These are phyloP conservation scores for Sardinella longiceps DNA, from an alignment of 2,797 vertebrate genomes.

Conservation along the genomic window DNA sequence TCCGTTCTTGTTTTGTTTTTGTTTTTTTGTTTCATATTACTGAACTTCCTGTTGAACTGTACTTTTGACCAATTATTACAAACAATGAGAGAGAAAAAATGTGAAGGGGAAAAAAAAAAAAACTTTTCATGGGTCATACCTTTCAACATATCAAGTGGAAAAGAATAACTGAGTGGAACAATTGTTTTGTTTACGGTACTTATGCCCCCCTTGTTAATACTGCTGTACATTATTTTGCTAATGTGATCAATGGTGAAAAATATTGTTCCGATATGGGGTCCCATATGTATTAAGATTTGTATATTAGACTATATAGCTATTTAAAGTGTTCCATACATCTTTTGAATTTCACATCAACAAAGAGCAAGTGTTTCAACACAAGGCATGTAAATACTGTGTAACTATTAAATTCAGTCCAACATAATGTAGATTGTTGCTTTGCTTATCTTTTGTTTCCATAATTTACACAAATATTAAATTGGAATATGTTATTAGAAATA, in stretches of 20 bases:
- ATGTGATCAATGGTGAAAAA: conserved; percentile 81
- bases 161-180: conserved; percentile 34
- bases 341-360: conserved; percentile 54
- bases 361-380: conserved; percentile 52
- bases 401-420: conserved; percentile 62
- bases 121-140: conserved; percentile 33
- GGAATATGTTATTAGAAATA: conserved; percentile 43
- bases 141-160: conserved; percentile 24
- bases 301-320: conserved; percentile 76
- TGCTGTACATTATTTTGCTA: conserved; percentile 84
- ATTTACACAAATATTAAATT: conserved; percentile 25
- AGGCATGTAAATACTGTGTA: conserved; percentile 78
- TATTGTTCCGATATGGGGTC: conserved; percentile 78
- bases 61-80: conserved; percentile 20
- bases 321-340: conserved; percentile 76
- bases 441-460: conserved; percentile 36
- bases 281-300: conserved; percentile 76
- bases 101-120: conserved; percentile 50
- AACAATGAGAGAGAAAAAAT: conserved; percentile 21
- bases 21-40: conserved; percentile 32
- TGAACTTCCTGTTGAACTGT: conserved; percentile 21
- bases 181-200: conserved; percentile 53
- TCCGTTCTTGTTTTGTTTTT: background rate
- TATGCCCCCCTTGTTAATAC: conserved; percentile 75
- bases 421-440: conserved; percentile 35